Conservation (phyloP, 2,113 vertebrate genomes). For the Emydocephalus ijimae region DNA sequence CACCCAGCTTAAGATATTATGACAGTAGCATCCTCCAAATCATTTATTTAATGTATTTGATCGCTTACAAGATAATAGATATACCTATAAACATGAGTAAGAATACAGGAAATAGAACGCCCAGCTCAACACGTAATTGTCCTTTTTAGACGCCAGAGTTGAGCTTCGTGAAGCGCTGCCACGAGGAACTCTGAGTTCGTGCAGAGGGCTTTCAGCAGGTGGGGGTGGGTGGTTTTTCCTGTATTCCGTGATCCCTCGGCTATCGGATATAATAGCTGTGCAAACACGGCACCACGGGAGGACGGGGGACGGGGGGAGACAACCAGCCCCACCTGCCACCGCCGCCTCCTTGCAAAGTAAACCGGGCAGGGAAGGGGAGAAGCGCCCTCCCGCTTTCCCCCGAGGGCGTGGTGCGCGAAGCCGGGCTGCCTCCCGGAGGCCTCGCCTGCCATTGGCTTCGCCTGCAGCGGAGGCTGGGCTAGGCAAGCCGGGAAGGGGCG, state of each 20-base stretch:
- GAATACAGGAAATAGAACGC: no score
- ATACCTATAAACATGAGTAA: no score
- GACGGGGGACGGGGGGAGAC: fast-evolving
- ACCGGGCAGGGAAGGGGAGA: background rate
- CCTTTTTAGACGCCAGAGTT: background rate
- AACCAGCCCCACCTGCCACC: background rate
- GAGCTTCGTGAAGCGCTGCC: no score
- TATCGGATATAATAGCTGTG: background rate
- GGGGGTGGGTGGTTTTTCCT: no score
- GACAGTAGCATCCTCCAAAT: background rate
- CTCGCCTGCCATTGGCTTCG: slow-evolving; percentile 45
- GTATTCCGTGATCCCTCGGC: background rate
- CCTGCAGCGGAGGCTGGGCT: slow-evolving; percentile 50
- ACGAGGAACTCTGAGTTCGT: background rate
- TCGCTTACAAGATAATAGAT: no score
- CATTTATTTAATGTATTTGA: no score
- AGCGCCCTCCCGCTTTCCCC: background rate
- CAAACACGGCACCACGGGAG: background rate
- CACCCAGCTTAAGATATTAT: background rate
- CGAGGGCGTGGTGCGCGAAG: background rate
- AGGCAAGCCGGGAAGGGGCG: slow-evolving; percentile 15
- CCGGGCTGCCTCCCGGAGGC: background rate
- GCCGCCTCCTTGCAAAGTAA: background rate
- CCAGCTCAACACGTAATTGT: no score
- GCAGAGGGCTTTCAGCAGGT: background rate